phyloP scores from a whole-genome alignment of 2,888 invertebrate species.

The Athalia rosae region DNA sequence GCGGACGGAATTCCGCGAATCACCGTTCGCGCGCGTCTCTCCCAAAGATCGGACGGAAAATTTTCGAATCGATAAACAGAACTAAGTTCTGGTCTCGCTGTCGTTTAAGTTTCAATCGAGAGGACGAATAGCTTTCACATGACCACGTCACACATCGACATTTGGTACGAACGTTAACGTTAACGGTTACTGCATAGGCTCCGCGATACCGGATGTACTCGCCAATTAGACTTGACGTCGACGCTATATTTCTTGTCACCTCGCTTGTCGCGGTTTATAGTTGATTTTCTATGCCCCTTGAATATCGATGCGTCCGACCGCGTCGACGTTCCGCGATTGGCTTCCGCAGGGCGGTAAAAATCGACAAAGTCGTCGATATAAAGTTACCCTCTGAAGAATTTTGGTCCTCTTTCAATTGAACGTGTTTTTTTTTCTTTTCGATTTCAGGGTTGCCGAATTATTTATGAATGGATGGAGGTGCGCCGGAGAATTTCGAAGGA shows the following conservation, averaged over 20 bases:
- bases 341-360: too few species aligned
- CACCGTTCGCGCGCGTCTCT: too few species aligned
- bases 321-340: too few species aligned
- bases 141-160: not conserved
- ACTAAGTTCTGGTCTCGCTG: not conserved
- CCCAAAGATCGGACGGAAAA: not conserved
- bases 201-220: constrained; percentile 12
- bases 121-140: too few species aligned
- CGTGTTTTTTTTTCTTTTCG: constrained; percentile 26
- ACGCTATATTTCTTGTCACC: constrained; percentile 14
- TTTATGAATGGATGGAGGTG: constrained; percentile 74
- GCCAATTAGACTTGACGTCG: constrained; percentile 1
- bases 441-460: constrained; percentile 65
- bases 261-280: not conserved
- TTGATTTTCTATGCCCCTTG: not conserved
- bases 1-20: too few species aligned
- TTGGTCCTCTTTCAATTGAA: not conserved
- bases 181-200: not conserved
- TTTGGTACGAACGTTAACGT: not conserved
- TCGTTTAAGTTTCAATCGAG: not conserved
- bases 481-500: constrained; percentile 68
- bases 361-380: not conserved
- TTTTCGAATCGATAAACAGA: not conserved
- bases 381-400: not conserved
- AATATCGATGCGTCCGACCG: too few species aligned